Percentiles rank a stretch among this genome's conserved stretches.
phyloP scores from a whole-genome alignment of 2,797 vertebrate species.

The Ctenopoma multispine region DNA sequence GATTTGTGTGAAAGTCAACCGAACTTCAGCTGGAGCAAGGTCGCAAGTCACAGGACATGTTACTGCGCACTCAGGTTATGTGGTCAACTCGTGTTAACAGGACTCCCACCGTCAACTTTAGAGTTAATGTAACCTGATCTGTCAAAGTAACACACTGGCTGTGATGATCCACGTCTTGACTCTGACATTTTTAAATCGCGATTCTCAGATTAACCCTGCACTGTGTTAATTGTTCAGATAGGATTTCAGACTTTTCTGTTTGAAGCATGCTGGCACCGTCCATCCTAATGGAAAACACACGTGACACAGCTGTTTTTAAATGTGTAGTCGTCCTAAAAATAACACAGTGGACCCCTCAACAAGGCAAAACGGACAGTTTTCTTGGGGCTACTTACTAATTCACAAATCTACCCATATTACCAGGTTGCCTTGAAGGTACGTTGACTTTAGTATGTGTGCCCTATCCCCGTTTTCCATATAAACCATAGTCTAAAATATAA shows the following conservation, averaged over 20 bases:
- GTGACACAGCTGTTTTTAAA: conserved; percentile 78
- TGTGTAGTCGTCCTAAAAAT: conserved; percentile 75
- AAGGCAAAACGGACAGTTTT: conserved; percentile 10
- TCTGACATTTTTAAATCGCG: neutral
- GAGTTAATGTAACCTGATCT: conserved; percentile 61
- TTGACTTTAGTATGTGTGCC: neutral
- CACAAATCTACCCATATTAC: neutral
- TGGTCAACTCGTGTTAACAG: conserved; percentile 21
- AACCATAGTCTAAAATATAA: neutral
- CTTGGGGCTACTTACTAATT: conserved; percentile 14
- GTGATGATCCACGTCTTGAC: neutral
- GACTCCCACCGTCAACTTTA: conserved; percentile 14
- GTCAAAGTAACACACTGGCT: conserved; percentile 35
- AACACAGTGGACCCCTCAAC: conserved; percentile 46
- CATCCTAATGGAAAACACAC: conserved; percentile 54
- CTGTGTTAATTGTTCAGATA: conserved; percentile 1
- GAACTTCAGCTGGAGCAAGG: neutral
- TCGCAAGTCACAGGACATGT: neutral
- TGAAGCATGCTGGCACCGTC: conserved; percentile 38
- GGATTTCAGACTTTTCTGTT: conserved; percentile 22
- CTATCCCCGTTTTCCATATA: neutral
- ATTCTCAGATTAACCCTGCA: neutral
- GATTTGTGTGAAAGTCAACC: neutral
- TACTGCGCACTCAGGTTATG: neutral
- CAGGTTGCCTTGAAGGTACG: neutral